Evolutionary conservation across 2,797 vertebrate genomes (phyloP), one percentile per base, ranked within the genome.

Genomic region (Pterois miles): DNA sequence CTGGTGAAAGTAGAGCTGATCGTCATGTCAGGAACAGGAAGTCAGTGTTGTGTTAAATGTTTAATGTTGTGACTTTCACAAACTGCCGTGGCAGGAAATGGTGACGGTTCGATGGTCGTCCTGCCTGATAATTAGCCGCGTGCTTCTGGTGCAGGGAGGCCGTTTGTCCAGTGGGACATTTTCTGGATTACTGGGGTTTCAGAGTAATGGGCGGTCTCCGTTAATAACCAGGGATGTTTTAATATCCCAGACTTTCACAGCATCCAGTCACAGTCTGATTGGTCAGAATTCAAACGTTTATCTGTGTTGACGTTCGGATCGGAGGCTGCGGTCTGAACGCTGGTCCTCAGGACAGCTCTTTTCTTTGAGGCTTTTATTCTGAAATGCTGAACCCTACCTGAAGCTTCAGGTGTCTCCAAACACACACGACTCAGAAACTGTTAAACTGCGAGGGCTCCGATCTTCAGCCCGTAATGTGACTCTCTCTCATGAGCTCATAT

Each of bases 281-380:
- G 36, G 36, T 59, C 29, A 43, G 4, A 9, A 25, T 8, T 25
- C 6, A 27, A 18, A 27, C 4, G n/a, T 58, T 11, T 20, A 8
- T 54, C 12, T 27, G 23, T 27, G 23, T 54, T 58, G 56, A 34
- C 12, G 29, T 58, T 58, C 33, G 16, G 9, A 58, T 1, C 8
- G 9, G 18, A 31, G 54, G 34, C n/a, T n/a, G n/a, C n/a, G n/a
- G n/a, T n/a, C 34, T 38, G 36, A 38, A 38, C 36, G 36, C 14
- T 38, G 36, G 36, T 38, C 36, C 36, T 38, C 36, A 38, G 36
- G 36, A n/a, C n/a, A n/a, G n/a, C n/a, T n/a, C n/a, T n/a, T n/a
- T n/a, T n/a, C n/a, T n/a, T n/a, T n/a, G n/a, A n/a, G 46, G 59
- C 59, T 64, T 64, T 73, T 54, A 64, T 64, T 64, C 8, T 64